Evolutionary conservation across 2,888 invertebrate species (phyloP).

Genomic region (Cyaniris semiargus): DNA sequence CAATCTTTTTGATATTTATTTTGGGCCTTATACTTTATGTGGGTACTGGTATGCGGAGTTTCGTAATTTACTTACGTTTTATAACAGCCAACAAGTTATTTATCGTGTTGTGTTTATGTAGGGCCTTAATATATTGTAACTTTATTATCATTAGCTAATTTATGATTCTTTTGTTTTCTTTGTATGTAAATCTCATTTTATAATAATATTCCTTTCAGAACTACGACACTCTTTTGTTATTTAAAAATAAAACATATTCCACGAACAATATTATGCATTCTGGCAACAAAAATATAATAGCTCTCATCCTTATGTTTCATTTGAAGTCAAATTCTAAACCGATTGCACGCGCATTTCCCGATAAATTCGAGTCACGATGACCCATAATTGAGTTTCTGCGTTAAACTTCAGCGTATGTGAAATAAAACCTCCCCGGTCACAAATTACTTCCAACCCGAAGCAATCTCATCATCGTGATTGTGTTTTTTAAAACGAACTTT

Average conservation of each 20-base stretch:
- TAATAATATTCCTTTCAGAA: no score
- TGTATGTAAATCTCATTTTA: no score
- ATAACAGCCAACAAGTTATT: slow-evolving; percentile 3
- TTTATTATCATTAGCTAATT: no score
- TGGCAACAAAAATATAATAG: neutral
- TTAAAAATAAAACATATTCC: no score
- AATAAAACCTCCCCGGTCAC: slow-evolving; percentile 60
- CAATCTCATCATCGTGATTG: slow-evolving; percentile 58
- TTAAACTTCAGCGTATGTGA: slow-evolving; percentile 67
- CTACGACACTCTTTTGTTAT: no score
- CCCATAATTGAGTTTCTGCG: slow-evolving; percentile 68
- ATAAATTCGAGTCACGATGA: slow-evolving; percentile 56
- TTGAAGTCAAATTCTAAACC: neutral
- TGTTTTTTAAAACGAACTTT: slow-evolving; percentile 51
- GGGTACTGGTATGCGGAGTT: slow-evolving; percentile 25
- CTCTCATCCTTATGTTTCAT: neutral
- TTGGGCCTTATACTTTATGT: slow-evolving; percentile 34
- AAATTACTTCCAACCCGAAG: slow-evolving; percentile 56
- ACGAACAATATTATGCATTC: no score
- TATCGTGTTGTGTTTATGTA: neutral
- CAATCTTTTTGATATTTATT: slow-evolving; percentile 41
- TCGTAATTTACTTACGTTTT: slow-evolving; percentile 19
- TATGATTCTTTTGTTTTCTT: no score
- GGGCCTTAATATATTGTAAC: neutral
- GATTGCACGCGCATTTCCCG: slow-evolving; percentile 29